Evolutionary conservation across 1,140 invertebrate species (phyloP).

Genomic region (Goniozus legneri): DNA sequence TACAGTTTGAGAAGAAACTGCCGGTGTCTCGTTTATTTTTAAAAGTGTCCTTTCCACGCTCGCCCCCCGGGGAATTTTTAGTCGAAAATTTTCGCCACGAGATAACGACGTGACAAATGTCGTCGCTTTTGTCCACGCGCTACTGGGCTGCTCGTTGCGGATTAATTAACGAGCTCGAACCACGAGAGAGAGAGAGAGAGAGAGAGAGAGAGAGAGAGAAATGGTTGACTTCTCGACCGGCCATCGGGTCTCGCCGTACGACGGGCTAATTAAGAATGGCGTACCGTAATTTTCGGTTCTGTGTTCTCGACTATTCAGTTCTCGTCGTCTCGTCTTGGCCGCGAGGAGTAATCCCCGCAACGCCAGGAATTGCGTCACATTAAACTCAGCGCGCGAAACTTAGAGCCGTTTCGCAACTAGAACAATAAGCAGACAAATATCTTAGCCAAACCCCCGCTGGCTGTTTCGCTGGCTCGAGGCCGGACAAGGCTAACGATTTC

Average conservation of each 20-base stretch:
- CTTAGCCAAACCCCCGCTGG: too few relatives aligned
- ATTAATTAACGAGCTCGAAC: constrained; percentile 17
- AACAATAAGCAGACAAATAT: constrained; percentile 54
- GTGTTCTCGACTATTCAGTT: constrained; percentile 21
- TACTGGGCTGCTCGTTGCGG: background rate
- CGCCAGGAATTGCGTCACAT: constrained; percentile 52
- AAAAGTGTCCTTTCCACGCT: too few relatives aligned
- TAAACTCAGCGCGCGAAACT: constrained; percentile 46
- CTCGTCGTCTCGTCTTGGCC: constrained; percentile 24
- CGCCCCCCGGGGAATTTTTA: too few relatives aligned
- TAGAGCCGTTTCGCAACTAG: constrained; percentile 32
- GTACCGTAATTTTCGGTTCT: background rate
- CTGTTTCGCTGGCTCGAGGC: too few relatives aligned
- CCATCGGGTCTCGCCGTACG: too few relatives aligned
- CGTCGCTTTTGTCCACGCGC: background rate
- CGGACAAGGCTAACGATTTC: too few relatives aligned
- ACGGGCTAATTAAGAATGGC: too few relatives aligned
- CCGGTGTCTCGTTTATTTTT: too few relatives aligned
- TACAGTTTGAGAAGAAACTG: too few relatives aligned
- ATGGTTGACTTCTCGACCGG: too few relatives aligned
- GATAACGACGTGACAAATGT: constrained; percentile 7
- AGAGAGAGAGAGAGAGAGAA: background rate
- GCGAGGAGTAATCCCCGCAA: constrained; percentile 36
- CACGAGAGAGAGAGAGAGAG: background rate
- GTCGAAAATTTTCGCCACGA: too few relatives aligned